Evolutionary conservation across 2,888 invertebrate species (phyloP), one percentile per base, ranked within the genome.

Genomic region (Scaptomyza caliginosa): DNA sequence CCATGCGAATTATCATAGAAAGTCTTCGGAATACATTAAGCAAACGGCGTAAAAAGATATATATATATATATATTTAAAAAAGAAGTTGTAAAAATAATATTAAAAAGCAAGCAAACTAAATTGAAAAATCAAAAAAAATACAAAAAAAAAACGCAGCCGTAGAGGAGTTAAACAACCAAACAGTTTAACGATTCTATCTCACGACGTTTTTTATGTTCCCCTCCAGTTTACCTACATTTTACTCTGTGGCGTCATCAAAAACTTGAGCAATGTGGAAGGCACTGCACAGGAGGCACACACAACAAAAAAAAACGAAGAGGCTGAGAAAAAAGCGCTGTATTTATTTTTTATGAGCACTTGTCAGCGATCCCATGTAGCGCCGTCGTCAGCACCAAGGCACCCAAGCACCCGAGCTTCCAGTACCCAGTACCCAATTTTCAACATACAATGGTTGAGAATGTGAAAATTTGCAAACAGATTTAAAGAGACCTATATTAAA

Each of bases 341-440:
- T 78, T 82, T 67, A 72, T 78, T 77, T 81, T 81, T 81, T 82
- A 86, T 84, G 75, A 67, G 59, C 85, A 75, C 82, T 86, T 86
- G 86, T 77, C 83, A 81, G 78, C 62, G 66, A 75, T 67, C 69
- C 52, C 71, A 64, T 83, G 77, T 71, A 76, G 84, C 80, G 81
- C 76, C 86, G 66, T 58, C 52, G 23, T 39, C 70, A 60, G 51
- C 68, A 39, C 34, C 54, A 34, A 17, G 32, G 23, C 23, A 17
- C 28, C 30, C 2, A 10, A 16, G 13, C 42, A 10, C 16, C 23
- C 13, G 0, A 7, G 24, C 38, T 23, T 17, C 39, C 36, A 56
- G 52, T 51, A 30, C 38, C 59, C 48, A 26, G 32, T 51, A 30
- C 38, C 59, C 48, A 26, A 26, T 52, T 24, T 45, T 13, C 32